Conservation (phyloP, 2,888 invertebrate species). For the Sesia bembeciformis region DNA sequence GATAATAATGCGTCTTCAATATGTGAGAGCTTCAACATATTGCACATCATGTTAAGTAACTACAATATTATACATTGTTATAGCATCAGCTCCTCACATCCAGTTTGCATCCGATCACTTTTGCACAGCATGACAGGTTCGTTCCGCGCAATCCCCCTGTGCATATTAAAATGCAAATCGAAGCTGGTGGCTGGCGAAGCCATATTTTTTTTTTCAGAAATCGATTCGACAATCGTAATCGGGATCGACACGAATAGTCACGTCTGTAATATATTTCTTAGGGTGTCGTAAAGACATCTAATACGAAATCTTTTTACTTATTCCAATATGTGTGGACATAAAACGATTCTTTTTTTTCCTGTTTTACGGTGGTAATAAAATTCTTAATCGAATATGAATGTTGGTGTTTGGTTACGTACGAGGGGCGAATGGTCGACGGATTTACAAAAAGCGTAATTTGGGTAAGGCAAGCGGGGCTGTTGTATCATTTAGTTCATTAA, state of each 20-base stretch:
- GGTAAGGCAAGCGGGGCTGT: constrained; percentile 23
- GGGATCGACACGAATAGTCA: constrained; percentile 32
- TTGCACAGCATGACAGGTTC: constrained; percentile 52
- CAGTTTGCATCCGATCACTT: constrained; percentile 15
- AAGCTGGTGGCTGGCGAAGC: constrained; percentile 27
- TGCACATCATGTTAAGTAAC: too few relatives aligned
- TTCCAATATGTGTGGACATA: constrained; percentile 45
- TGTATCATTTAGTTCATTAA: constrained; percentile 65
- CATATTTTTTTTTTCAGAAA: constrained; percentile 33
- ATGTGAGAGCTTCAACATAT: too few relatives aligned
- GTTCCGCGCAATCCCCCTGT: constrained; percentile 42
- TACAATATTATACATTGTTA: not conserved
- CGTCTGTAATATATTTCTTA: constrained; percentile 54
- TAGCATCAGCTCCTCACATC: constrained; percentile 4
- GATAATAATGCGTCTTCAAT: too few relatives aligned
- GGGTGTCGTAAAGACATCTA: constrained; percentile 49
- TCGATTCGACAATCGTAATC: constrained; percentile 24
- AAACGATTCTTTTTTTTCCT: constrained; percentile 25
- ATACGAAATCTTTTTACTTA: constrained; percentile 54
- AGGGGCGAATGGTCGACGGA: constrained; percentile 10
- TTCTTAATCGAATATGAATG: constrained; percentile 54
- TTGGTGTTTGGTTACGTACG: constrained; percentile 16
- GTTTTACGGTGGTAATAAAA: constrained; percentile 37
- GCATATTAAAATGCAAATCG: constrained; percentile 72
- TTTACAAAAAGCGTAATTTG: constrained; percentile 41